phyloP scores from a whole-genome alignment of 2,797 vertebrate genomes.

The Premnoplex brunnescens region DNA sequence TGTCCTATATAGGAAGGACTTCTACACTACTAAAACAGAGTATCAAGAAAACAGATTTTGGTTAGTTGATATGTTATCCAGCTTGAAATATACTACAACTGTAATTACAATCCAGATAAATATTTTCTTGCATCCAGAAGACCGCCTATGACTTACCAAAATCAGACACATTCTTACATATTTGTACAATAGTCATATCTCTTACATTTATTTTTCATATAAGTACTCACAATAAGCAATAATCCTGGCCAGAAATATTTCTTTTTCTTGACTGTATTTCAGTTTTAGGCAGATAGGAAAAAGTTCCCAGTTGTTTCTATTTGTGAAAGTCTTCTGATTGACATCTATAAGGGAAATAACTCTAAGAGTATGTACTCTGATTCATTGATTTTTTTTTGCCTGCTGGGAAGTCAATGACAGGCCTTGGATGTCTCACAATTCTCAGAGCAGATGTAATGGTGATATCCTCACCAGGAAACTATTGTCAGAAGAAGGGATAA shows the following conservation, averaged over 20 bases:
- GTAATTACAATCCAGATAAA: neutral
- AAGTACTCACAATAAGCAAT: neutral
- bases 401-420: neutral
- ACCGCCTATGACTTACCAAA: neutral
- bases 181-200: neutral
- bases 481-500: neutral
- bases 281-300: neutral
- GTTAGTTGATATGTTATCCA: neutral
- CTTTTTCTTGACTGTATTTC: neutral
- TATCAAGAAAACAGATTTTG: neutral
- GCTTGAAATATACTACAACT: neutral
- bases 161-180: neutral
- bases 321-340: neutral
- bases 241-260: neutral
- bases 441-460: neutral
- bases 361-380: neutral
- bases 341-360: neutral
- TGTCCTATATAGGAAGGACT: neutral
- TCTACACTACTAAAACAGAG: neutral
- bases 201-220: neutral
- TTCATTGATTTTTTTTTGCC: neutral
- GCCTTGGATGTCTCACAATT: neutral
- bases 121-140: neutral
- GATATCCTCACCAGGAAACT: neutral
- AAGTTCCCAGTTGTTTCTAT: neutral